These are phyloP conservation scores for Brachynemurus nebulosus DNA, from an alignment of 2,888 invertebrate genomes.

Conservation along the genomic window DNA sequence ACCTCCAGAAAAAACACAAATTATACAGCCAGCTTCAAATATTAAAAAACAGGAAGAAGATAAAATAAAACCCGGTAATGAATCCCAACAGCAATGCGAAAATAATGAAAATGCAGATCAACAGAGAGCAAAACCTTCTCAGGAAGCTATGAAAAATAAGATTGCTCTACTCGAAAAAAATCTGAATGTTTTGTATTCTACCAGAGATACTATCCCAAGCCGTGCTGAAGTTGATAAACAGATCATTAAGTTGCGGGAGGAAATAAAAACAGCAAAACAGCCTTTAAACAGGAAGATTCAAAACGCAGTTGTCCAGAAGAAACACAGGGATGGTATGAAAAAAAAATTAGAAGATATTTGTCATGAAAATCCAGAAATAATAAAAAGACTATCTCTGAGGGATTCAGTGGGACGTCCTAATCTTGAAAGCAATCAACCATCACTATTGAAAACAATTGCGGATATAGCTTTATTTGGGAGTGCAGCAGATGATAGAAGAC, in stretches of 20 bases:
- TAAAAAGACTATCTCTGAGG: not conserved
- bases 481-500: slow-evolving; percentile 21
- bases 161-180: slow-evolving; percentile 13
- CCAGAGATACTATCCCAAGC: slow-evolving; percentile 13
- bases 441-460: slow-evolving; percentile 21
- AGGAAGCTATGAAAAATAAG: slow-evolving; percentile 5
- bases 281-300: slow-evolving; percentile 12
- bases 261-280: slow-evolving; percentile 13
- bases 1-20: slow-evolving; percentile 9
- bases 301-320: slow-evolving; percentile 11
- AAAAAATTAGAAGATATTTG: slow-evolving; percentile 7
- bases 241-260: slow-evolving; percentile 12
- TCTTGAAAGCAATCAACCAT: slow-evolving; percentile 22
- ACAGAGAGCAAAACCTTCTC: slow-evolving; percentile 9
- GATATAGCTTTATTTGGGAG: slow-evolving; percentile 24
- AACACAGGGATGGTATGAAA: not conserved
- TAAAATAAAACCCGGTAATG: slow-evolving; percentile 7
- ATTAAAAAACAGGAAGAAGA: slow-evolving; percentile 10
- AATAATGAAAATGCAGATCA: slow-evolving; percentile 10
- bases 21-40: slow-evolving; percentile 4
- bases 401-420: slow-evolving; percentile 19
- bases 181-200: slow-evolving; percentile 13
- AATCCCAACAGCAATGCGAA: not conserved
- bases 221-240: slow-evolving; percentile 6
- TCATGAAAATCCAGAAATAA: slow-evolving; percentile 9